phyloP scores from a whole-genome alignment of 1,140 invertebrate genomes.

The Aphelinus atriplicis region DNA sequence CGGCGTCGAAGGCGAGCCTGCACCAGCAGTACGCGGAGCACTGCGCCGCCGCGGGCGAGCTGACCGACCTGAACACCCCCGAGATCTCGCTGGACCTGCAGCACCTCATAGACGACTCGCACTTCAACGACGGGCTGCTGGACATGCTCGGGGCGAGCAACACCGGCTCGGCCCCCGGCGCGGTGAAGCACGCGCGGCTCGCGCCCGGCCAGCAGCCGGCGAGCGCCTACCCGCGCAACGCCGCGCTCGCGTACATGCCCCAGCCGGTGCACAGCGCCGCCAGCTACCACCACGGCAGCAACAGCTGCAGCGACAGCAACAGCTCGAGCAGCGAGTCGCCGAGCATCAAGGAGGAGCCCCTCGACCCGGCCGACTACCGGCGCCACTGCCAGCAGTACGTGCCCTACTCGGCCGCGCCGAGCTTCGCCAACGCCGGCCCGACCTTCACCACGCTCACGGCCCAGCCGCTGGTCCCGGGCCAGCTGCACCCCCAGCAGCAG shows the following conservation, averaged over 20 bases:
- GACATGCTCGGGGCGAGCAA: conserved; percentile 77
- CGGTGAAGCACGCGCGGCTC: conserved; percentile 60
- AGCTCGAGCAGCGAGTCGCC: conserved; percentile 72
- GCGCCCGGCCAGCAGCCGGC: not conserved
- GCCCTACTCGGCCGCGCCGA: conserved; percentile 49
- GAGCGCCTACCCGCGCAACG: conserved; percentile 67
- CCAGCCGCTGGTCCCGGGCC: conserved; percentile 69
- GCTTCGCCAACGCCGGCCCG: conserved; percentile 62
- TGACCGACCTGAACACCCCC: conserved; percentile 86
- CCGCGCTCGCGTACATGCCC: conserved; percentile 82
- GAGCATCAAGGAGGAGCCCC: conserved; percentile 84
- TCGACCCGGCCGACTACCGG: conserved; percentile 79
- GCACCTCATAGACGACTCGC: conserved; percentile 84
- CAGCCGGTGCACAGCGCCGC: conserved; percentile 87
- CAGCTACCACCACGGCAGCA: conserved; percentile 71
- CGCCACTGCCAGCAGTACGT: conserved; percentile 67
- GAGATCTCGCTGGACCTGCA: conserved; percentile 90
- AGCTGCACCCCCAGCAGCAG: conserved; percentile 58
- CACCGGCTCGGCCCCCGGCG: conserved; percentile 52
- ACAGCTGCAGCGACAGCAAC: conserved; percentile 67
- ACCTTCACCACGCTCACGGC: conserved; percentile 75
- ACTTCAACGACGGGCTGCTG: conserved; percentile 79
- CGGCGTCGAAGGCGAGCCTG: conserved; percentile 64
- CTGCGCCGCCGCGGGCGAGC: conserved; percentile 70
- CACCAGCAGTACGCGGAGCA: conserved; percentile 75